phyloP scores from a whole-genome alignment of 2,888 invertebrate genomes.

The Hermodice carunculata region DNA sequence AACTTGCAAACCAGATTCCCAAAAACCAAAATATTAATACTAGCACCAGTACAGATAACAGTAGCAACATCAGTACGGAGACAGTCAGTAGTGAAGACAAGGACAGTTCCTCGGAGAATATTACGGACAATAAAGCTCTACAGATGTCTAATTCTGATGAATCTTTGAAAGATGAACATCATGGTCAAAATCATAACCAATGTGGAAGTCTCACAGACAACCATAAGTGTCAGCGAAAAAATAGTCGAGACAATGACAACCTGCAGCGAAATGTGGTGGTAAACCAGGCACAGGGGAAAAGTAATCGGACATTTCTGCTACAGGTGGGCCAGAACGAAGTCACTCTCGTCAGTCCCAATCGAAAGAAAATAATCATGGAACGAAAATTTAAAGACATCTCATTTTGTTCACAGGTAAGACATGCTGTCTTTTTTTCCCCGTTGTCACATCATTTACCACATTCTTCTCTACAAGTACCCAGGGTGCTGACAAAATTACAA shows the following conservation, averaged over 20 bases:
- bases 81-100: neutral
- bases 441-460: too few species aligned
- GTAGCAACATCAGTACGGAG: neutral
- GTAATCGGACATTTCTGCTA: constrained; percentile 85
- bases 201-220: too few species aligned
- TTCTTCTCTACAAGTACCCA: too few species aligned
- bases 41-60: neutral
- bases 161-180: neutral
- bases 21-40: neutral
- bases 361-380: constrained; percentile 89
- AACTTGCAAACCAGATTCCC: constrained; percentile 46
- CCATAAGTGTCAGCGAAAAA: neutral
- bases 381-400: constrained; percentile 90
- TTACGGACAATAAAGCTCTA: neutral
- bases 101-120: neutral
- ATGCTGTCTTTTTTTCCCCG: too few species aligned
- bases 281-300: too few species aligned
- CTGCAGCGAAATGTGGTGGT: neutral
- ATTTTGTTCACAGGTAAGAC: constrained; percentile 82
- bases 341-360: constrained; percentile 91
- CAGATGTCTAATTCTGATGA: neutral
- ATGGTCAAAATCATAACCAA: too few species aligned
- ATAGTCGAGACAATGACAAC: neutral
- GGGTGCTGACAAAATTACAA: too few species aligned
- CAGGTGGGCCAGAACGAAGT: constrained; percentile 89